Evolutionary conservation across 2,113 vertebrate species (phyloP), one percentile per base, ranked within the genome.

Genomic region (Caloenas nicobarica): DNA sequence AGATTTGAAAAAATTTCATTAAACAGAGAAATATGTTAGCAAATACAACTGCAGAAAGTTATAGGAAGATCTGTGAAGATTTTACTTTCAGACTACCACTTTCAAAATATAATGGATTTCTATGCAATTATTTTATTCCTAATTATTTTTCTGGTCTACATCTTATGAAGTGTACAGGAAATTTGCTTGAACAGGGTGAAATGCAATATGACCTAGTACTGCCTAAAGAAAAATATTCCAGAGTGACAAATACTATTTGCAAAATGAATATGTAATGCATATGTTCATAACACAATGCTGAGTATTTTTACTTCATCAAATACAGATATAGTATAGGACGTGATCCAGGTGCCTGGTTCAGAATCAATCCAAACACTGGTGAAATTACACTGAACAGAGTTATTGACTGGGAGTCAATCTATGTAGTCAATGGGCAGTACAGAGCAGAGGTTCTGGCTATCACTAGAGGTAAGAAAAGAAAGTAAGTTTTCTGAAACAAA

Each of bases 291-390:
- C 5, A 23, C 81, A 92, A 93, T 2, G 3, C 64, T 76, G 38
- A 79, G 5, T 69, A 81, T 87, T 96, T 64, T 91, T 84, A 50
- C 60, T 96, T 96, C 76, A 87, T 79, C 81, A 78, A 97, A 97
- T 93, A 95, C 94, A 99, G 99, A 80, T 99, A 99, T 88, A 97
- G 97, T 31, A 98, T 99, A 97, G 98, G 98, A 92, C 97, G 96
- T 86, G 99, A 99, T 94, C 98, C 98, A 91, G 98, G 96, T 80
- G 99, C 97, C 95, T 99, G 98, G 98, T 95, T 99, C 89, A 98
- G 96, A 83, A 97, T 99, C 66, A 98, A 99, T 92, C 97, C 97
- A 80, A 97, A 98, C 77, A 99, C 98, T 84, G 99, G 98, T 58
- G 98, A 99, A 94, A 98, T 99, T 76, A 98, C 95, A 87, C 97